Conservation (phyloP, 2,888 invertebrate genomes). For the Malachius bipustulatus region DNA sequence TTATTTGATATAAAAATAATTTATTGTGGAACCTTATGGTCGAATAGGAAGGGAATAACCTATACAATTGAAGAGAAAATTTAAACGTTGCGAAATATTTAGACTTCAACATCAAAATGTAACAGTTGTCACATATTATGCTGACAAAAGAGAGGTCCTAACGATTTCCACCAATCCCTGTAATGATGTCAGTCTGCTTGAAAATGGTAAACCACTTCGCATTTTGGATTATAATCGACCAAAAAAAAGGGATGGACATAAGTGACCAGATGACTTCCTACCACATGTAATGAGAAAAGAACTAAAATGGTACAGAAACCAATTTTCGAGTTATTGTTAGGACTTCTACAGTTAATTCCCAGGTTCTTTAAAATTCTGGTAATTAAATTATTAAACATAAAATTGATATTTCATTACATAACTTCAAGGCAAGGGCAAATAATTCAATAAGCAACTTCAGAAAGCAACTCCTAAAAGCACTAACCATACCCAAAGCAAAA, state of each 20-base stretch:
- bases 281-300: not conserved
- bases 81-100: not conserved
- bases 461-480: not conserved
- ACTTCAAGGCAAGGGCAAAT: not conserved
- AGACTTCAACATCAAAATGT: not conserved
- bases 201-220: not conserved
- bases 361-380: not conserved
- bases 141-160: slow-evolving; percentile 2
- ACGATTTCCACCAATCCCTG: not conserved
- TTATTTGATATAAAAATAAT: not conserved
- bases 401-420: no score
- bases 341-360: not conserved
- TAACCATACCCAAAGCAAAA: not conserved
- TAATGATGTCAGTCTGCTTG: not conserved
- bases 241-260: slow-evolving; percentile 1
- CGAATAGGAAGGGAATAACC: slow-evolving; percentile 1
- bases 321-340: not conserved
- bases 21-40: slow-evolving; percentile 1
- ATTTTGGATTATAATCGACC: not conserved
- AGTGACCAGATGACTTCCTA: slow-evolving; percentile 1
- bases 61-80: not conserved
- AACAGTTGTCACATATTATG: not conserved
- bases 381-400: no score
- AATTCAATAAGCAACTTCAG: not conserved
- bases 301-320: slow-evolving; percentile 2